phyloP scores from a whole-genome alignment of 2,113 vertebrate species.

The Desmodus rotundus region DNA sequence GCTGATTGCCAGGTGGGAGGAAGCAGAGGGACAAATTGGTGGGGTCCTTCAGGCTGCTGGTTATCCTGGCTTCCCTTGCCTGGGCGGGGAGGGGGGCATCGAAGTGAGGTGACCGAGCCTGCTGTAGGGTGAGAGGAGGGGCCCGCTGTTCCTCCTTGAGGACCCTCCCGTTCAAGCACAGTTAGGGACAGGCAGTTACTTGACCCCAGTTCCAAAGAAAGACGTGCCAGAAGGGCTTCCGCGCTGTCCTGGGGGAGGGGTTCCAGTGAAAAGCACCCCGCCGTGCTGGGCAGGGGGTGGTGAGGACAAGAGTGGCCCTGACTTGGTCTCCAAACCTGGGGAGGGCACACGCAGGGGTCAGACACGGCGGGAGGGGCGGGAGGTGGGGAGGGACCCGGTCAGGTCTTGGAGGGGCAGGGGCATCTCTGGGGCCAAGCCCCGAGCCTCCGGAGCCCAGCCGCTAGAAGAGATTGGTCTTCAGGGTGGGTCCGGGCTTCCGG shows the following conservation, averaged over 20 bases:
- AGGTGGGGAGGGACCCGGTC: not conserved
- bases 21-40: not conserved
- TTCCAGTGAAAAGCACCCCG: not conserved
- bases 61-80: not conserved
- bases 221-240: not conserved
- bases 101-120: not conserved
- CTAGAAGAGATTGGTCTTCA: conserved; percentile 97
- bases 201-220: conserved; percentile 29
- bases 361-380: not conserved
- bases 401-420: not conserved
- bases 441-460: conserved; percentile 46
- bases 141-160: not conserved
- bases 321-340: conserved; percentile 24
- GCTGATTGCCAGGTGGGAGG: not conserved
- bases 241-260: not conserved
- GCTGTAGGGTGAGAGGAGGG: not conserved
- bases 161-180: not conserved
- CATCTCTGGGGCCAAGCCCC: not conserved
- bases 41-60: not conserved
- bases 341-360: not conserved
- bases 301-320: not conserved
- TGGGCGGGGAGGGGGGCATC: not conserved
- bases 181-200: not conserved
- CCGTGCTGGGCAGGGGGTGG: not conserved
- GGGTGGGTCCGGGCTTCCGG: conserved; percentile 86